These are phyloP conservation scores for Neogobius melanostomus DNA, from an alignment of 2,113 vertebrate species.

Conservation along the genomic window DNA sequence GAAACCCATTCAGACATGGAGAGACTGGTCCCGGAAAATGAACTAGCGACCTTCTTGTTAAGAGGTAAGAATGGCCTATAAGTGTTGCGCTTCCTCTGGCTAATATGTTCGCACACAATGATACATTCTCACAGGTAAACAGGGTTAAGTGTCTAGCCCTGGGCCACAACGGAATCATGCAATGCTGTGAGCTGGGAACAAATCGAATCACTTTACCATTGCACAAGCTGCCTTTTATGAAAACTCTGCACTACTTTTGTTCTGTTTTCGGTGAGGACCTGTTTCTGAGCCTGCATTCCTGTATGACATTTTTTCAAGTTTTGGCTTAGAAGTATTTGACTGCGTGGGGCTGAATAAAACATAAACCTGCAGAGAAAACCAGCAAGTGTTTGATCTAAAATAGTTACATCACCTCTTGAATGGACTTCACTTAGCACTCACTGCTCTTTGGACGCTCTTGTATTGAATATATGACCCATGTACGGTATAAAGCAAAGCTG, in stretches of 20 bases:
- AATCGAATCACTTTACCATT: neutral
- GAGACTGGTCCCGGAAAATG: no score
- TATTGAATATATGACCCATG: slow-evolving; percentile 16
- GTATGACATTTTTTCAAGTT: no score
- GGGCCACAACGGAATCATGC: neutral
- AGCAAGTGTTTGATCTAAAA: neutral
- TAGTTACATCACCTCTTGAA: neutral
- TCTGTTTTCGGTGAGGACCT: no score
- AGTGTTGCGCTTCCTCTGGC: neutral
- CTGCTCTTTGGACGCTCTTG: slow-evolving; percentile 13
- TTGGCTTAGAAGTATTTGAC: neutral
- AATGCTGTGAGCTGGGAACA: neutral
- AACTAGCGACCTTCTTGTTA: no score
- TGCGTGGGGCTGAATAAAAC: neutral
- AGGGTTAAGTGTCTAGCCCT: no score
- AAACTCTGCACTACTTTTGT: no score
- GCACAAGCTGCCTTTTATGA: neutral
- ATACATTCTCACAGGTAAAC: neutral
- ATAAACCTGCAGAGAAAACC: no score
- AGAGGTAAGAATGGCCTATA: neutral
- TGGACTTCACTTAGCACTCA: neutral
- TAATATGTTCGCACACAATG: neutral
- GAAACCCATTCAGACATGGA: no score
- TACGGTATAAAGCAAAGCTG: slow-evolving; percentile 15
- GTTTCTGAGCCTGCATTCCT: no score